Evolutionary conservation across 1,140 invertebrate species (phyloP).

Genomic region (Oreohelix idahoensis): DNA sequence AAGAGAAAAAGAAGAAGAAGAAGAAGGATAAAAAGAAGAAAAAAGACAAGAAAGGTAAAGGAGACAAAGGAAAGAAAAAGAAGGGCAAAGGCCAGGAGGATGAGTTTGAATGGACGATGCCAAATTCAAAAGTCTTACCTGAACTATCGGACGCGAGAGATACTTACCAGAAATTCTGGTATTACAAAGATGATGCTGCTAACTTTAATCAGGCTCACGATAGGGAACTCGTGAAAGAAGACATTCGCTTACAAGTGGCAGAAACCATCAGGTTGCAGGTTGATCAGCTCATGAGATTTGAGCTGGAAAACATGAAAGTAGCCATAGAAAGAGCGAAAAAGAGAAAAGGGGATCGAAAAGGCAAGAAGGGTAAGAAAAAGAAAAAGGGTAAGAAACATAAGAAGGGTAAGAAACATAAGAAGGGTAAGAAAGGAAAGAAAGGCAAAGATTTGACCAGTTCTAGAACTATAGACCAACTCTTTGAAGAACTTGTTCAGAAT

Average conservation of each 20-base stretch:
- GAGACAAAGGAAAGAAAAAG: constrained; percentile 12
- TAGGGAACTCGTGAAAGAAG: constrained; percentile 18
- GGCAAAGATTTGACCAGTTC: constrained; percentile 22
- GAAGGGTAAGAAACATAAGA: background rate
- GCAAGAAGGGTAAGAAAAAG: constrained; percentile 8
- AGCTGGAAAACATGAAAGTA: constrained; percentile 20
- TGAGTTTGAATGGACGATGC: constrained; percentile 20
- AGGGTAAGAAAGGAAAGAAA: background rate
- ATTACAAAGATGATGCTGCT: constrained; percentile 14
- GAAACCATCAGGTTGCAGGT: constrained; percentile 17
- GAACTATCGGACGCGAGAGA: background rate
- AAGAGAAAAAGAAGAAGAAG: constrained; percentile 4
- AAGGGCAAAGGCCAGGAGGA: constrained; percentile 1
- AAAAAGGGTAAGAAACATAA: constrained; percentile 7
- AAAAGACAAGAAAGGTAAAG: constrained; percentile 7
- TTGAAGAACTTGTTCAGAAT: constrained; percentile 20
- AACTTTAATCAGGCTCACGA: constrained; percentile 21
- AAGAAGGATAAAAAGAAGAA: constrained; percentile 7
- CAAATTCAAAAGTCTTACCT: constrained; percentile 2
- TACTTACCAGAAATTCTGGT: constrained; percentile 21
- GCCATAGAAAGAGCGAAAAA: constrained; percentile 18
- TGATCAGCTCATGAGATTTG: constrained; percentile 22
- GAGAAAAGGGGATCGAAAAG: background rate
- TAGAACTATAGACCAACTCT: constrained; percentile 20
- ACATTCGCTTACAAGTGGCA: background rate